These are phyloP conservation scores for Himalopsyche tibetana DNA, from an alignment of 2,888 invertebrate genomes.

Conservation along the genomic window DNA sequence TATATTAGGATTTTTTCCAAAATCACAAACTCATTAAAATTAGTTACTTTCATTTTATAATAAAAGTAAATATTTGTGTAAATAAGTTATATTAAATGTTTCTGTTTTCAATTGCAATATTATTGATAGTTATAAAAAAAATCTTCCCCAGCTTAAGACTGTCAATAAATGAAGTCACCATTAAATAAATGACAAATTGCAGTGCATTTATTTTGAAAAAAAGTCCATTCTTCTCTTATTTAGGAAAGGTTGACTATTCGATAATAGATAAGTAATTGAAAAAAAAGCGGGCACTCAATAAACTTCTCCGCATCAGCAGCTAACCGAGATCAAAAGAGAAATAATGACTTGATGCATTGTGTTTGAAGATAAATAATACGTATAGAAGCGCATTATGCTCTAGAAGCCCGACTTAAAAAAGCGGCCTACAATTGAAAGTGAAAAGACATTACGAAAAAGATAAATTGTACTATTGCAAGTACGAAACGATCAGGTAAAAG, in stretches of 20 bases:
- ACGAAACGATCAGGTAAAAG: slow-evolving; percentile 46
- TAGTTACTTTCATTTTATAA: too few species aligned
- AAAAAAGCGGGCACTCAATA: slow-evolving; percentile 62
- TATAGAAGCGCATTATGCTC: slow-evolving; percentile 52
- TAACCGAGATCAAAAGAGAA: slow-evolving; percentile 60
- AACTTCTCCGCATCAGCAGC: slow-evolving; percentile 57
- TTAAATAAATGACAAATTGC: slow-evolving; percentile 62
- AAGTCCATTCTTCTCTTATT: slow-evolving; percentile 51
- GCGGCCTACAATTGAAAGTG: slow-evolving; percentile 62
- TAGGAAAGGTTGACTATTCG: slow-evolving; percentile 62
- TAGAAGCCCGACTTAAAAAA: slow-evolving; percentile 56
- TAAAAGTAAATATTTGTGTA: too few species aligned
- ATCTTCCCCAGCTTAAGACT: background rate
- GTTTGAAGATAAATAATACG: slow-evolving; percentile 52
- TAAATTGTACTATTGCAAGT: slow-evolving; percentile 60
- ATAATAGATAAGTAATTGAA: slow-evolving; percentile 65
- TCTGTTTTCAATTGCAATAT: too few species aligned
- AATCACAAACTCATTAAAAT: too few species aligned
- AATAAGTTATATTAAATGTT: too few species aligned
- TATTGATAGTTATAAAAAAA: background rate
- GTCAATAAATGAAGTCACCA: slow-evolving; percentile 22
- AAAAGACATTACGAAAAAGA: slow-evolving; percentile 65
- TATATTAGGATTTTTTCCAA: too few species aligned
- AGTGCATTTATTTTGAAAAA: slow-evolving; percentile 59
- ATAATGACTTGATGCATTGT: slow-evolving; percentile 58